Conservation (phyloP, 2,888 invertebrate genomes). For the Orthonevra nobilis region DNA sequence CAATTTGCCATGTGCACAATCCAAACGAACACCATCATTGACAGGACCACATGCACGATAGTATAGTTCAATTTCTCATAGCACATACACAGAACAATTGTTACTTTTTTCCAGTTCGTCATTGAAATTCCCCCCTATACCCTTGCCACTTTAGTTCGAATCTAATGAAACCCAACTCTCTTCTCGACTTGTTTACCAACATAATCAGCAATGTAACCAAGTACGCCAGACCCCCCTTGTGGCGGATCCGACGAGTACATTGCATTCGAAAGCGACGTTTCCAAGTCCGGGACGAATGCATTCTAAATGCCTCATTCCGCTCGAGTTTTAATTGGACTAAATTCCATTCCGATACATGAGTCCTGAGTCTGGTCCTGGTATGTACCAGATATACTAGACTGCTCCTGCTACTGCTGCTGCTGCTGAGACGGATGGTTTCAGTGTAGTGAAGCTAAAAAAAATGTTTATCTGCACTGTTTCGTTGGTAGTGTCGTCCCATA, state of each 20-base stretch:
- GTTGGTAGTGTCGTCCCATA: constrained; percentile 27
- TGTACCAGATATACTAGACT: too few relatives aligned
- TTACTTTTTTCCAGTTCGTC: background rate
- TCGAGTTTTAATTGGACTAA: constrained; percentile 41
- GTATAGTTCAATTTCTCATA: constrained; percentile 11
- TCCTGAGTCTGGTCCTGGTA: background rate
- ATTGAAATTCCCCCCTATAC: background rate
- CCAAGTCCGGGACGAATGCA: background rate
- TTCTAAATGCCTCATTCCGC: constrained; percentile 15
- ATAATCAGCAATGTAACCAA: constrained; percentile 37
- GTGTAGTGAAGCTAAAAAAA: constrained; percentile 33
- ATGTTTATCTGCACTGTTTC: constrained; percentile 37
- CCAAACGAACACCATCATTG: constrained; percentile 1
- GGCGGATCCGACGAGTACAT: background rate
- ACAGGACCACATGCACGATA: background rate
- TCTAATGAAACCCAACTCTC: constrained; percentile 30
- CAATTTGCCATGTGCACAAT: constrained; percentile 20
- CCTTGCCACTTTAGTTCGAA: background rate
- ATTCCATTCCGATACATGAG: constrained; percentile 30
- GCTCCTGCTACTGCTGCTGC: background rate
- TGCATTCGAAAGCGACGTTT: background rate
- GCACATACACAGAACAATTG: background rate
- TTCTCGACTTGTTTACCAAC: constrained; percentile 25
- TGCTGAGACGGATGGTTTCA: constrained; percentile 1
- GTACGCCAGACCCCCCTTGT: background rate